These are phyloP conservation scores for Calliopum simillimum DNA, from an alignment of 2,888 invertebrate genomes.

Conservation along the genomic window DNA sequence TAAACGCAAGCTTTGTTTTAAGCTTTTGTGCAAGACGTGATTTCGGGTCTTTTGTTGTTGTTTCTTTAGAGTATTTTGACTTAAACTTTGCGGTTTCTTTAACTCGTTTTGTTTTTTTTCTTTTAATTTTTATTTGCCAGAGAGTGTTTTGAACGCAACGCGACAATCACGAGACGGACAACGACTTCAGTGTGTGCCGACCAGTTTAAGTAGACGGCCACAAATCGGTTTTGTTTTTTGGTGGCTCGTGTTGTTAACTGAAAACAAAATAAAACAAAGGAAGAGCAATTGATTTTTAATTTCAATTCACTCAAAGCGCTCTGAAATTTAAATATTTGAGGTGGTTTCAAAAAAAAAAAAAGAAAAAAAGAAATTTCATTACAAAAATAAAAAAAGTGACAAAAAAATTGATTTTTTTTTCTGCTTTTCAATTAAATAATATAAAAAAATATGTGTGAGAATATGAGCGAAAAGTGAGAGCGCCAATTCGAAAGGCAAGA, in stretches of 20 bases:
- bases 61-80: conserved; percentile 6
- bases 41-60: conserved; percentile 37
- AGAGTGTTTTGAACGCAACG: conserved; percentile 36
- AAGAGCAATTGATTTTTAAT: neutral
- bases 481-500: conserved; percentile 12
- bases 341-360: no score
- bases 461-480: conserved; percentile 10
- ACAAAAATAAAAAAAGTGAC: neutral
- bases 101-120: conserved; percentile 17
- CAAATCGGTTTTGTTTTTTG: conserved; percentile 53
- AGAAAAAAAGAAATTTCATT: neutral
- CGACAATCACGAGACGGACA: conserved; percentile 57
- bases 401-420: neutral
- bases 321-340: no score
- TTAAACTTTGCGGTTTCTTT: conserved; percentile 26
- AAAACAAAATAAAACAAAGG: conserved; percentile 6
- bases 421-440: neutral
- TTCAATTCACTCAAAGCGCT: neutral
- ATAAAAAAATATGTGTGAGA: neutral
- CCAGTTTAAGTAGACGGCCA: conserved; percentile 68
- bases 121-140: conserved; percentile 51
- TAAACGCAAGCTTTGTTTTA: neutral
- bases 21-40: conserved; percentile 47
- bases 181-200: conserved; percentile 68
- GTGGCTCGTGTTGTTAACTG: conserved; percentile 20